A percentile compares a stretch with the other conserved stretches of the same genome.
Evolutionary conservation across 92 coral and sea anemone species (phyloP).

Genomic region (Actinernus sp.): DNA sequence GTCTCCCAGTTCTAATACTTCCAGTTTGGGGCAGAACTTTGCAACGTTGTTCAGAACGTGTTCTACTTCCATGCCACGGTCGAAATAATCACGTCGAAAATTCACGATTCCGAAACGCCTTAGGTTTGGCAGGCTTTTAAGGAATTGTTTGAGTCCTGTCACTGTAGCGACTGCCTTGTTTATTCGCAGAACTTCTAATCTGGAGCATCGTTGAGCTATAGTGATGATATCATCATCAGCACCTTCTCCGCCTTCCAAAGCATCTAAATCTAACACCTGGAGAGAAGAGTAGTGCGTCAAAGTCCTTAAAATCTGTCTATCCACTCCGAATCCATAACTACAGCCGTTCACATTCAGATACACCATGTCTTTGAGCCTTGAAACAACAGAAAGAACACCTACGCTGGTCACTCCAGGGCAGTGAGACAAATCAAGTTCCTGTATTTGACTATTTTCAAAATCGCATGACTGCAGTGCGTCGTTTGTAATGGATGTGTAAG

Average conservation of each 20-base stretch:
- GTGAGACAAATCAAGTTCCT: conserved; percentile 63
- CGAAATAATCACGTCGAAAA: conserved; percentile 36
- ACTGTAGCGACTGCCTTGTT: conserved; percentile 45
- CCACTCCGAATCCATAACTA: conserved; percentile 36
- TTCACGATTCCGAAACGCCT: conserved; percentile 66
- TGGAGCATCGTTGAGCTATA: conserved; percentile 32
- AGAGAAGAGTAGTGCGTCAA: conserved; percentile 38
- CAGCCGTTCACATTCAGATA: conserved; percentile 62
- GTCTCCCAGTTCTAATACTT: conserved; percentile 63
- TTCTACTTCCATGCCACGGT: conserved; percentile 64
- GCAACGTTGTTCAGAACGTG: conserved; percentile 57
- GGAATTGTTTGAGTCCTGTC: conserved; percentile 52
- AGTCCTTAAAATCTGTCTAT: conserved; percentile 22
- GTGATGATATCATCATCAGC: conserved; percentile 46
- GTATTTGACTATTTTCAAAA: conserved; percentile 38
- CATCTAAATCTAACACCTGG: conserved; percentile 54
- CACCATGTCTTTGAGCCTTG: conserved; percentile 23
- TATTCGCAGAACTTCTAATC: conserved; percentile 40
- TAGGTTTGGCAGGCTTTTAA: conserved; percentile 53
- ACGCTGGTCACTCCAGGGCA: conserved; percentile 48
- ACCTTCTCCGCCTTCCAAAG: conserved; percentile 24
- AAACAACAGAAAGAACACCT: conserved; percentile 33
- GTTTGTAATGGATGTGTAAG: conserved; percentile 68
- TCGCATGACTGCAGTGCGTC: conserved; percentile 36
- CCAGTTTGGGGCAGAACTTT: conserved; percentile 57